Percentiles rank a stretch among this genome's conserved stretches.
Evolutionary conservation across 1,140 invertebrate species (phyloP).

Genomic region (Brachionus plicatilis): DNA sequence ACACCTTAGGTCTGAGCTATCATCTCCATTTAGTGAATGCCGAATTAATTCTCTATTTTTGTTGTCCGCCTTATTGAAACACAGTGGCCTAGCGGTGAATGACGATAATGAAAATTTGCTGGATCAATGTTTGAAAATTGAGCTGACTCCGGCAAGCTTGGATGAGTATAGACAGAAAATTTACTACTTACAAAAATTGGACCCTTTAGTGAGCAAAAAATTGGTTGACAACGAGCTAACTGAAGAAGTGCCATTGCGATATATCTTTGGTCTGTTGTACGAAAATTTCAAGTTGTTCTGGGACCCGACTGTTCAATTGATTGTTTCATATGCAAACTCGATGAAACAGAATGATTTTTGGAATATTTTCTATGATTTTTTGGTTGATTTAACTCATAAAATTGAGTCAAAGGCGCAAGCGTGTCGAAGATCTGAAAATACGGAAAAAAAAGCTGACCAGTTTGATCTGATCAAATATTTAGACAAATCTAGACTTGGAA

Average conservation of each 20-base stretch:
- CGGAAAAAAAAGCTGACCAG: background rate
- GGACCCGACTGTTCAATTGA: slow-evolving; percentile 70
- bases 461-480: slow-evolving; percentile 6
- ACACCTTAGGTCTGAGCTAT: background rate
- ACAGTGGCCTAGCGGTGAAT: background rate
- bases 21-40: background rate
- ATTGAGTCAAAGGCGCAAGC: slow-evolving; percentile 43
- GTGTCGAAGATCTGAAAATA: background rate
- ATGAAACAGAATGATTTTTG: slow-evolving; percentile 69
- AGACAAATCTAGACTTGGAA: background rate
- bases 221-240: slow-evolving; percentile 45
- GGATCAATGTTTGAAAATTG: slow-evolving; percentile 65
- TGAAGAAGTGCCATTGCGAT: slow-evolving; percentile 62
- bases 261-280: slow-evolving; percentile 73
- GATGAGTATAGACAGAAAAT: slow-evolving; percentile 72
- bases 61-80: background rate
- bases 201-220: slow-evolving; percentile 48
- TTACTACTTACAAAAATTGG: slow-evolving; percentile 67
- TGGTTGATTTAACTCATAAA: slow-evolving; percentile 57
- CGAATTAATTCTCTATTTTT: background rate
- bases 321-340: slow-evolving; percentile 66
- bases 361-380: slow-evolving; percentile 65
- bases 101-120: slow-evolving; percentile 57
- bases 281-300: slow-evolving; percentile 81
- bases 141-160: slow-evolving; percentile 64